Percentiles rank a stretch among this genome's conserved stretches.
These are phyloP conservation scores for Pentamera pediparva DNA, from an alignment of 53 echinoderm and acorn worm genomes.

Conservation along the genomic window DNA sequence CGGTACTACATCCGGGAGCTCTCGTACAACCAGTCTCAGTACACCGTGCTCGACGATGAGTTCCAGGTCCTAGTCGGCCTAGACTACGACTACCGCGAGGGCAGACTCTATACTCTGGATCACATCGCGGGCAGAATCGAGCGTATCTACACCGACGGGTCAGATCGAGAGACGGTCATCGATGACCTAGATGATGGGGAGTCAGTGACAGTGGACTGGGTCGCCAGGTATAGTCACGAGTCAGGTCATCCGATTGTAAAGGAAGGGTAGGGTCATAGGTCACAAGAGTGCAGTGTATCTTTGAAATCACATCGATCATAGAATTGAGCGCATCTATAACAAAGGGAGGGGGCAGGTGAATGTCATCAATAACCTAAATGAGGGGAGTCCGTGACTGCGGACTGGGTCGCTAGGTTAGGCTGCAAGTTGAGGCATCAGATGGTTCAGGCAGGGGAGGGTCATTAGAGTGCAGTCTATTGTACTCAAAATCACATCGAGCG, in stretches of 20 bases:
- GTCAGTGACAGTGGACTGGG: constrained; percentile 70
- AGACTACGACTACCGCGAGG: constrained; percentile 51
- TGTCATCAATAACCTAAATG: no score
- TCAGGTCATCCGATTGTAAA: no score
- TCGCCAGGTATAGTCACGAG: constrained; percentile 62
- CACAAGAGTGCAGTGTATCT: no score
- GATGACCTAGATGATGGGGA: constrained; percentile 31
- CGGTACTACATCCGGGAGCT: constrained; percentile 58
- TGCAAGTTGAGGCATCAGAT: no score
- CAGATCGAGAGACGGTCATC: constrained; percentile 11
- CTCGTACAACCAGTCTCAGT: constrained; percentile 16
- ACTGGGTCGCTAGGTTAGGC: no score
- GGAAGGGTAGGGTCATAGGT: no score
- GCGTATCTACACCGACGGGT: constrained; percentile 32
- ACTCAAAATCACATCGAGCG: constrained; percentile 26
- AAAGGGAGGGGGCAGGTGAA: no score
- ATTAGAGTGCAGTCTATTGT: no score
- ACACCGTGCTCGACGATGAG: constrained; percentile 17
- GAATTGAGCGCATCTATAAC: no score
- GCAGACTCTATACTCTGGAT: constrained; percentile 50
- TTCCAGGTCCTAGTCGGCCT: constrained; percentile 41
- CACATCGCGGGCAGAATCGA: not conserved
- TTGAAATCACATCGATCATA: no score
- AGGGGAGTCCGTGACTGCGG: no score
- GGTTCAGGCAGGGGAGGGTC: no score